Evolutionary conservation across 2,797 vertebrate genomes (phyloP), one percentile per base, ranked within the genome.

Genomic region (Holocentrus rufus): DNA sequence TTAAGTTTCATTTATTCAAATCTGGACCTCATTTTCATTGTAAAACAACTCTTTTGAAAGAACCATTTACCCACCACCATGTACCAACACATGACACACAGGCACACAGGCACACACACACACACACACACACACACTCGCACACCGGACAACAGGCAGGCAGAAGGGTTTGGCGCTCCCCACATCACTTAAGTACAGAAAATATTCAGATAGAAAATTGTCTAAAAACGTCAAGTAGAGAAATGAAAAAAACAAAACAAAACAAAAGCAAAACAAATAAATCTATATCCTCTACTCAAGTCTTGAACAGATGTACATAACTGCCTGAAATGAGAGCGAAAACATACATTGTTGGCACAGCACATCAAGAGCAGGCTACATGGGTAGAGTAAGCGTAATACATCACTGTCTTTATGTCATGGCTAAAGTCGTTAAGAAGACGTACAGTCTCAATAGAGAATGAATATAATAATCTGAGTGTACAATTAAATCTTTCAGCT

Each of bases 21-120:
- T 82, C 85, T 82, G 86, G 86, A 92, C 84, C 81, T 91, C 80
- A 82, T 84, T 90, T 89, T 89, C 85, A 84, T 58, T 72, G 60
- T 50, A 60, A 54, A 72, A 76, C 27, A n/a, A 22, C 25, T 54
- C 34, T 18, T 44, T 25, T 53, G 4, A 15, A 70, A 85, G 0
- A 79, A 58, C 2, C 15, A 64, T 70, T 76, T 82, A 57, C 13
- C 71, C 77, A 85, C 55, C n/a, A 50, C 72, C 72, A 80, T 42
- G 55, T 83, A 84, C 76, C 7, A 8, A 34, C 31, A 34, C 31
- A 34, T 34, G 31, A 74, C 42, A 46, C 59, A 64, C 25, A 27
- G 25, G 25, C 25, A 27, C 25, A 4, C 25, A 27, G 25, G n/a
- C 77, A 20, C 6, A 2, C n/a, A 7, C n/a, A 2, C 7, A 6